Percentiles rank a stretch among this genome's conserved stretches.
phyloP scores from a whole-genome alignment of 2,113 vertebrate genomes.

The Tinamus guttatus region DNA sequence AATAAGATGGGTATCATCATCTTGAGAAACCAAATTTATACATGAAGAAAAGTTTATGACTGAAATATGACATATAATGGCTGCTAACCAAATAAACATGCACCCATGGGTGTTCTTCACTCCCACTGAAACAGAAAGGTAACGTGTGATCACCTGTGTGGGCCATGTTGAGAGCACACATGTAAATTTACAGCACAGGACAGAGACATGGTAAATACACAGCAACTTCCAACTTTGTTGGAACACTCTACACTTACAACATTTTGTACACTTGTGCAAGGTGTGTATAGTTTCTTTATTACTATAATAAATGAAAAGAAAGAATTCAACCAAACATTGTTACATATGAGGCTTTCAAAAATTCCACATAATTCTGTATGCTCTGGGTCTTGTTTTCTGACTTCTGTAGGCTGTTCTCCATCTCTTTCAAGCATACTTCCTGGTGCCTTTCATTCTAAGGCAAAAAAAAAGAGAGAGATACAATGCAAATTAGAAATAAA shows the following conservation, averaged over 20 bases:
- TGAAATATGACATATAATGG: not conserved
- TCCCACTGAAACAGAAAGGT: not conserved
- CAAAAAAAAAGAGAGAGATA: slow-evolving; percentile 2
- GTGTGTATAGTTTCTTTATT: not conserved
- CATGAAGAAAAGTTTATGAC: not conserved
- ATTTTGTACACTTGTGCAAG: not conserved
- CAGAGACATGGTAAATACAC: not conserved
- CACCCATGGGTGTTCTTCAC: not conserved
- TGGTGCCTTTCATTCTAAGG: slow-evolving; percentile 82
- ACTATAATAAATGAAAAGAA: not conserved
- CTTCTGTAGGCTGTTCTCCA: slow-evolving; percentile 87
- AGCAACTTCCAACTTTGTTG: not conserved
- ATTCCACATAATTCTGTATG: slow-evolving; percentile 88
- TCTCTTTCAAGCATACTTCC: slow-evolving; percentile 84
- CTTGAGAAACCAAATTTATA: not conserved
- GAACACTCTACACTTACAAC: rapidly evolving
- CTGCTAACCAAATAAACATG: not conserved
- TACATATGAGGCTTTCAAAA: slow-evolving; percentile 87
- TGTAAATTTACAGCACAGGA: not conserved
- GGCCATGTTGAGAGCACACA: not conserved
- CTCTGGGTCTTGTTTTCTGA: slow-evolving; percentile 87
- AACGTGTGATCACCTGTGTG: not conserved
- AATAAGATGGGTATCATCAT: not conserved
- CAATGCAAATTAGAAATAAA: not conserved
- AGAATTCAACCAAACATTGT: slow-evolving; percentile 84